Base-by-base conservation (phyloP, 2,797 vertebrate genomes). In the Anolis apletophallus region DNA sequence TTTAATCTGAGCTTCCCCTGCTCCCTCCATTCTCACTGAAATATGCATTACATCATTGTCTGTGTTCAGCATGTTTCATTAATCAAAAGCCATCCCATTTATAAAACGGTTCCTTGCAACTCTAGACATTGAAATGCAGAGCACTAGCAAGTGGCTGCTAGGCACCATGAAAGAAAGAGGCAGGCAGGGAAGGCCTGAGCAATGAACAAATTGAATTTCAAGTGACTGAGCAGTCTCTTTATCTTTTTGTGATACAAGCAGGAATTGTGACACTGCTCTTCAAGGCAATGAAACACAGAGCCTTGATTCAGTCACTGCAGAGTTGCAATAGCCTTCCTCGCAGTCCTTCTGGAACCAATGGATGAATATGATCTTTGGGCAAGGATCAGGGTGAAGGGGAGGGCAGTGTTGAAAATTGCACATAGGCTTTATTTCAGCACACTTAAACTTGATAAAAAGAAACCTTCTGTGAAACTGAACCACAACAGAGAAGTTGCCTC, bases 331-430 rank as follows among this genome's bases (percentile, higher is more conserved):
- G 92, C 91, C 91, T 94, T 95, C 94, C 92, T 93, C 94, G 95
- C 94, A 93, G 95, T 95, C 94, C 92, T 96, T 93, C 94, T 36
- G 80, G 94, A 96, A 91, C 94, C 92, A 88, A 92, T 96, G 95
- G 96, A 96, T 96, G 96, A 97, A 88, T 83, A 54, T 96, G 96
- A 97, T 96, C 96, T 97, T 96, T 95, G 92, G 91, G 94, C 94
- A 57, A n/a, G 29, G 36, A 19, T 46, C 5, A 46, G 46, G 29
- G 6, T 11, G 26, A 23, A 21, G 2, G 26, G 17, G 36, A 10
- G 19, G 3, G 29, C 72, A 73, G 40, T 23, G 36, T 13, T 21
- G 17, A 79, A 85, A 96, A 94, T 95, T 91, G 93, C 94, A 95
- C 91, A 95, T 95, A 95, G 94, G 91, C 94, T 96, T 96, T 93